Evolutionary conservation across 2,888 invertebrate species (phyloP).

Genomic region (Oscheius myriophilus): DNA sequence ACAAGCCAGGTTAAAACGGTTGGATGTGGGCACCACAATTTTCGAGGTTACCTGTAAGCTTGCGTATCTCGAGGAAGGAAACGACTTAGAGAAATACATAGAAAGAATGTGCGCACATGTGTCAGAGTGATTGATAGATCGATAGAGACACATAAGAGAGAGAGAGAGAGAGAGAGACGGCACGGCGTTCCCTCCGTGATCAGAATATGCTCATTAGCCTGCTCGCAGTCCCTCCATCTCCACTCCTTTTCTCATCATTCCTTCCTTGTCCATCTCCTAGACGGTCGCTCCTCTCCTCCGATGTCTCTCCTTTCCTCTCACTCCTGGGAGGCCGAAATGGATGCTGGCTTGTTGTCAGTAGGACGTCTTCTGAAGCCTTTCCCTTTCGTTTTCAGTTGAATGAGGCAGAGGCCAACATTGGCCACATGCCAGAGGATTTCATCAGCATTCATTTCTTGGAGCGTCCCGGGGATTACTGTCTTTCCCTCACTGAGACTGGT

Average conservation of each 20-base stretch:
- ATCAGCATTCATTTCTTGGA: conserved; percentile 5
- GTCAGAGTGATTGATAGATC: too few relatives aligned
- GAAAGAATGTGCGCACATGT: too few relatives aligned
- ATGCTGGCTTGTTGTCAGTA: conserved; percentile 10
- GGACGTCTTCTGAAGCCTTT: not conserved
- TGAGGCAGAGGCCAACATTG: conserved; percentile 2
- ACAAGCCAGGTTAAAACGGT: too few relatives aligned
- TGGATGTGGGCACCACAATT: too few relatives aligned
- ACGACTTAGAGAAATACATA: too few relatives aligned
- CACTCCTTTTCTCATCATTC: not conserved
- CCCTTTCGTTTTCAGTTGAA: not conserved
- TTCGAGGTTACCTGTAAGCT: too few relatives aligned
- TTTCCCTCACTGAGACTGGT: conserved; percentile 11
- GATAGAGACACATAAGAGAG: too few relatives aligned
- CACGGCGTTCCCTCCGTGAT: too few relatives aligned
- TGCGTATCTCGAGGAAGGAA: too few relatives aligned
- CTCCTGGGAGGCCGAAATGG: not conserved
- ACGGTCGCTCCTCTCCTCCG: not conserved
- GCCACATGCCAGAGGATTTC: conserved; percentile 18
- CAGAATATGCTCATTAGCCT: too few relatives aligned
- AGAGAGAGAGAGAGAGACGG: too few relatives aligned
- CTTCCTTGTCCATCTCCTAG: not conserved
- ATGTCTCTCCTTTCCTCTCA: conserved; percentile 7
- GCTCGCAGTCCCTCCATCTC: too few relatives aligned
- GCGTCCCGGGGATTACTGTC: conserved; percentile 12